A percentile compares a stretch with the other conserved stretches of the same genome.
These are phyloP conservation scores for Colletes collaris DNA, from an alignment of 2,888 invertebrate genomes.

Conservation along the genomic window DNA sequence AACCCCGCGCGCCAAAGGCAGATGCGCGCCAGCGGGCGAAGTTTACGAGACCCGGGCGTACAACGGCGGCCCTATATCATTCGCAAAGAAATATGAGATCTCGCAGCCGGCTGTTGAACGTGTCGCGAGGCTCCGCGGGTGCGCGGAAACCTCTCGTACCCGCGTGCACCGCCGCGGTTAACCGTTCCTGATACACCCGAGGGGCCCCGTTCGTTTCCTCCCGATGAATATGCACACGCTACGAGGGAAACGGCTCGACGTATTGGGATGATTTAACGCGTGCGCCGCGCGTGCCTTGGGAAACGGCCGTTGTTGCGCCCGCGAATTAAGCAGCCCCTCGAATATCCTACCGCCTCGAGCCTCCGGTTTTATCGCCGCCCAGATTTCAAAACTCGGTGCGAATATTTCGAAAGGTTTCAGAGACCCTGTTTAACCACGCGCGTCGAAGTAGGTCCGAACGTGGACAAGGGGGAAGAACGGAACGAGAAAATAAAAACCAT, in stretches of 20 bases:
- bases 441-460: no score
- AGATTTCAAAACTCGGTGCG: no score
- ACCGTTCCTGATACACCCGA: conserved; percentile 38
- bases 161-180: conserved; percentile 52
- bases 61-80: conserved; percentile 79
- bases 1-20: conserved; percentile 48
- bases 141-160: conserved; percentile 49
- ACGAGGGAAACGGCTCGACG: conserved; percentile 39
- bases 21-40: conserved; percentile 66
- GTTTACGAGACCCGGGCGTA: conserved; percentile 76
- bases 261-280: conserved; percentile 55
- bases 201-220: conserved; percentile 38
- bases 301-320: conserved; percentile 17
- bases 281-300: conserved; percentile 47
- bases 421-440: no score
- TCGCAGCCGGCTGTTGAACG: conserved; percentile 59
- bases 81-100: conserved; percentile 76
- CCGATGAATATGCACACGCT: conserved; percentile 47
- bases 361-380: no score
- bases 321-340: background rate
- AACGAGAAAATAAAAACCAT: background rate
- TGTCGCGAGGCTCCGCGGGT: conserved; percentile 56
- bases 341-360: no score
- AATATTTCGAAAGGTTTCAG: no score
- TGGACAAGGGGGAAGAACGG: no score